Evolutionary conservation across 2,888 invertebrate species (phyloP), one percentile per base, ranked within the genome.

Genomic region (Caenorhabditis sp.): DNA sequence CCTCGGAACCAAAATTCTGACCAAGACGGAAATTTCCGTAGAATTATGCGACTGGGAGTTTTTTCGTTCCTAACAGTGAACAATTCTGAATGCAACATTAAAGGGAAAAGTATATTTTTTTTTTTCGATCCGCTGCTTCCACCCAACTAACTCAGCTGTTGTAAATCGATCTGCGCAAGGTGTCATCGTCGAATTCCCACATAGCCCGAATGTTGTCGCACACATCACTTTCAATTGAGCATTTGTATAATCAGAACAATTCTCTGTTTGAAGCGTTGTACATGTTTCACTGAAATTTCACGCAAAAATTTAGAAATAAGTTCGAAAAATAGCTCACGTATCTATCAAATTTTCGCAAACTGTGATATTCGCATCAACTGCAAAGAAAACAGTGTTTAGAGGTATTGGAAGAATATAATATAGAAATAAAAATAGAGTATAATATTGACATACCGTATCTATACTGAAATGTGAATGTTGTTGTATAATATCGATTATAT

Each of bases 391-490:
- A n/a, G n/a, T n/a, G n/a, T n/a, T n/a, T n/a, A n/a, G n/a, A n/a
- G 25, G 7, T 38, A 25, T 17, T 50, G 23, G 14, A n/a, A n/a
- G n/a, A n/a, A n/a, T n/a, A n/a, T n/a, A n/a, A n/a, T n/a, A n/a
- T n/a, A n/a, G n/a, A n/a, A n/a, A n/a, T n/a, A n/a, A n/a, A n/a
- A n/a, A n/a, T n/a, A n/a, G n/a, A n/a, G n/a, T n/a, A n/a, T n/a
- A n/a, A n/a, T n/a, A n/a, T n/a, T n/a, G n/a, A n/a, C n/a, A n/a
- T 27, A 73, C 73, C 68, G 21, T 73, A 73, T 52, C 75, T 49
- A 56, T 78, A 78, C 0, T 69, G 66, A 36, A 66, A 61, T 1
- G 59, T 53, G 38, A 59, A 78, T 1, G 23, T 59, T 2, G 69
- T 72, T 36, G 54, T 36, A 38, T 67, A 70, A 56, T 71, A 78